phyloP scores from a whole-genome alignment of 2,888 invertebrate species.

The Troides aeacus region DNA sequence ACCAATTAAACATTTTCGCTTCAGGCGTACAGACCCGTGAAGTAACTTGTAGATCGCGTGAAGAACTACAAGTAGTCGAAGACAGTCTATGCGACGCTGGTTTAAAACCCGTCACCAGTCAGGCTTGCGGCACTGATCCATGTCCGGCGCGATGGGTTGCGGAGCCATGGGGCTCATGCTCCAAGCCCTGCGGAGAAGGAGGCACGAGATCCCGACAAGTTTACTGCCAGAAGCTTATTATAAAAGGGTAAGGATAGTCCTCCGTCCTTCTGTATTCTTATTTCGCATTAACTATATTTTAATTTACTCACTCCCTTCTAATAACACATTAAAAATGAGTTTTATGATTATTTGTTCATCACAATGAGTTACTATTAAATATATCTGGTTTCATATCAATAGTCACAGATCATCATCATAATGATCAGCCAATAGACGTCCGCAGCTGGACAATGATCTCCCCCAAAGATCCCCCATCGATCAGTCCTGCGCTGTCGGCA shows the following conservation, averaged over 20 bases:
- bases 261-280: too few species aligned
- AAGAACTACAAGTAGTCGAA: conserved; percentile 85
- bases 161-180: conserved; percentile 90
- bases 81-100: conserved; percentile 88
- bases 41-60: conserved; percentile 89
- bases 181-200: conserved; percentile 88
- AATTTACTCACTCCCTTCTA: too few species aligned
- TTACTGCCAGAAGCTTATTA: conserved; percentile 89
- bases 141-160: conserved; percentile 91
- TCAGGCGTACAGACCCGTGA: conserved; percentile 87
- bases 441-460: too few species aligned
- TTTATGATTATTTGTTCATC: too few species aligned
- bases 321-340: too few species aligned
- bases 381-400: too few species aligned
- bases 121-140: conserved; percentile 86
- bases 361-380: too few species aligned
- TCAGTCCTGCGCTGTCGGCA: too few species aligned
- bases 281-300: too few species aligned
- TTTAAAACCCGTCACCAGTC: conserved; percentile 84
- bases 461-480: too few species aligned
- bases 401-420: too few species aligned
- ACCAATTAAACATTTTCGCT: background rate
- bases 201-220: conserved; percentile 86
- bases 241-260: conserved; percentile 78
- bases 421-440: too few species aligned